Evolutionary conservation across 2,888 invertebrate species (phyloP).

Genomic region (Podabrus alpinus): DNA sequence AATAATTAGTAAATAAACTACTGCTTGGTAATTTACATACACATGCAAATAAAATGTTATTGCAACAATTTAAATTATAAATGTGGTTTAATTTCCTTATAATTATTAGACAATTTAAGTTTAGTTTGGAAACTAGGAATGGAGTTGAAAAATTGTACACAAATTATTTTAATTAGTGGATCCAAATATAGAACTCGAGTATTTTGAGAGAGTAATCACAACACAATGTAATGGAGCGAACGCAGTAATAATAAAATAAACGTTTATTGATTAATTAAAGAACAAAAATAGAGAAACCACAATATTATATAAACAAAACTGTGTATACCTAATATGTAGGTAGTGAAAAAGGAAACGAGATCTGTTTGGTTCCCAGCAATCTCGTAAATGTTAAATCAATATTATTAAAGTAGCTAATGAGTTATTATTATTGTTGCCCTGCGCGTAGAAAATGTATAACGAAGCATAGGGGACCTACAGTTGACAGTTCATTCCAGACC

Average conservation of each 20-base stretch:
- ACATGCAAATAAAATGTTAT: not conserved
- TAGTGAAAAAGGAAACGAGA: too few species aligned
- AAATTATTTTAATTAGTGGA: not conserved
- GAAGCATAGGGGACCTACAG: too few species aligned
- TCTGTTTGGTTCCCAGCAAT: too few species aligned
- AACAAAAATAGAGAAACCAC: not conserved
- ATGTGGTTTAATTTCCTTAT: not conserved
- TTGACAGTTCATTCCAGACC: too few species aligned
- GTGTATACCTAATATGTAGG: too few species aligned
- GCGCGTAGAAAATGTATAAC: too few species aligned
- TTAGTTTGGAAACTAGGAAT: not conserved
- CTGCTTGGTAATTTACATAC: not conserved
- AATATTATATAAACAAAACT: too few species aligned
- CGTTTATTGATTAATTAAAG: not conserved
- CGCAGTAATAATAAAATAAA: not conserved
- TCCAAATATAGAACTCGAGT: not conserved
- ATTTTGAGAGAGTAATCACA: not conserved
- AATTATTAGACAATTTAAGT: not conserved
- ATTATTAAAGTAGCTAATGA: too few species aligned
- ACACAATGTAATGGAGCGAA: not conserved
- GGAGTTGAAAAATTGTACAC: not conserved
- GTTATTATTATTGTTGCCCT: too few species aligned
- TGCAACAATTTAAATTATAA: not conserved
- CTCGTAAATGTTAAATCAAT: too few species aligned
- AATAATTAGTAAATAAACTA: not conserved